Base-by-base conservation (phyloP, 2,888 invertebrate species). In the Tenthredo notha region DNA sequence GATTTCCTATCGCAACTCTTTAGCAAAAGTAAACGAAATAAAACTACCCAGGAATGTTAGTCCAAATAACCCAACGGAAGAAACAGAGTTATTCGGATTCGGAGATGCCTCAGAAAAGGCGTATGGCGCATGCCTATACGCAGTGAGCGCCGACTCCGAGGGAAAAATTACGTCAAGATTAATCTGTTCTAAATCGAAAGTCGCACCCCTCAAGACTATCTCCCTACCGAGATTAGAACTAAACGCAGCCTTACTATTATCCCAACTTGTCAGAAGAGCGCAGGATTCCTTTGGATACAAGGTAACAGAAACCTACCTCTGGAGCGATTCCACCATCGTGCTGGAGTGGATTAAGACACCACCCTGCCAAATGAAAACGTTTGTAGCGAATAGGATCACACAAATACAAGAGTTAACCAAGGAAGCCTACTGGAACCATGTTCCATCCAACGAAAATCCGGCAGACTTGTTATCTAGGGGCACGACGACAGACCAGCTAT, bases 291-390 rank as follows among this genome's bases (percentile, higher is more conserved):
- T 74, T 15, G 70, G 72, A 65, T 2, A 21, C 6, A 65, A 21
- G 7, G 10, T 65, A n/a, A 54, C 18, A 10, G 21, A 25, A 0
- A 21, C 21, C 10, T 37, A 80, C 29, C 74, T 88, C 2, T 88
- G 86, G 87, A 83, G 86, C 33, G 88, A 88, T 47, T 87, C 88
- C 1, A 88, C 85, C 25, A 87, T 89, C 15, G 87, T 86, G 0
- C 33, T 87, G 15, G 82, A 85, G 61, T 89, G 88, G 88, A 84
- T 89, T 33, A 67, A 75, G 47, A 85, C 86, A 10, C 65, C 61
- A 18, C 84, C 86, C 15, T 58, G 86, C n/a, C 29, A 58, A 33
- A 50, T 87, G 10, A 86, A 86, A 21, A 86, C 85, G 18, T 88
- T 87, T 33, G 86, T 86, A 29, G 85, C 86, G 9, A 87, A 88